phyloP scores from a whole-genome alignment of 2,888 invertebrate genomes.

The Eristalinus aeneus region DNA sequence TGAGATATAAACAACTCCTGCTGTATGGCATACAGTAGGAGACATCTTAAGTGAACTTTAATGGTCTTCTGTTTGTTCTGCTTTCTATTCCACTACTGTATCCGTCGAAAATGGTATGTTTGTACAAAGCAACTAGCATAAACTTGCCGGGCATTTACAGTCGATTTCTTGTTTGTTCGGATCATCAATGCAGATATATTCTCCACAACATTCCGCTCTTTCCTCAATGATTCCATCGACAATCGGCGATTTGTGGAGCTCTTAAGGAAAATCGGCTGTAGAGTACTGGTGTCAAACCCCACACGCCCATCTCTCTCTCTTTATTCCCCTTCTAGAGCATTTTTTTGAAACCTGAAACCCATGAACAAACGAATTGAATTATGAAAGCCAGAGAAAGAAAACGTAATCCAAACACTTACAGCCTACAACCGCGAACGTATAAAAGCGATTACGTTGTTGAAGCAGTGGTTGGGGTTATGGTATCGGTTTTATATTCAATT shows the following conservation, averaged over 20 bases:
- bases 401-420: constrained; percentile 27
- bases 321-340: not conserved
- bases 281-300: constrained; percentile 33
- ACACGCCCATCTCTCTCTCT: not conserved
- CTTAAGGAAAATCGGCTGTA: constrained; percentile 13
- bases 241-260: not conserved
- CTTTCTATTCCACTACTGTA: constrained; percentile 19
- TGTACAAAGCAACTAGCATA: constrained; percentile 39
- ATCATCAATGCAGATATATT: constrained; percentile 24
- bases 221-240: not conserved
- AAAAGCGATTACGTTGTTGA: constrained; percentile 41
- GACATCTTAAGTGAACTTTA: no score
- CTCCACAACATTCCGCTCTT: not conserved
- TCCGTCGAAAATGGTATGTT: constrained; percentile 1
- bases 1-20: no score
- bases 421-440: constrained; percentile 11
- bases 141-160: constrained; percentile 35
- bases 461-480: constrained; percentile 17
- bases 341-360: not conserved
- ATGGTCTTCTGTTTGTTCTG: not conserved
- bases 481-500: constrained; percentile 5
- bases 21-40: no score
- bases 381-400: constrained; percentile 11
- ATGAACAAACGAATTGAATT: constrained; percentile 19
- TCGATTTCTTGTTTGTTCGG: constrained; percentile 3